A percentile compares a stretch with the other conserved stretches of the same genome.
Evolutionary conservation across 1,140 invertebrate genomes (phyloP).

Genomic region (Acyrthosiphon pisum): DNA sequence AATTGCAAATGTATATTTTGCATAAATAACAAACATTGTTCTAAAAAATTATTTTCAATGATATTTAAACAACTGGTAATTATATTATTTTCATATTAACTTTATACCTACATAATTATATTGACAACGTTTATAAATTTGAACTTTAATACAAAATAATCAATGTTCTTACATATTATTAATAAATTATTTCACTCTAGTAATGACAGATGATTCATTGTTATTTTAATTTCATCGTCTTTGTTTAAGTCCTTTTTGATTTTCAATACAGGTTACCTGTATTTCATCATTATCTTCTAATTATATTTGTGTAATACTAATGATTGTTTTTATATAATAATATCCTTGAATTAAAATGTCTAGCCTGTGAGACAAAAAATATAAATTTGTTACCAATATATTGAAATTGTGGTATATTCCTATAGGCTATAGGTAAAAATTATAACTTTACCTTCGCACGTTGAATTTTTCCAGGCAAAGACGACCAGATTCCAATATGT

Average conservation of each 20-base stretch:
- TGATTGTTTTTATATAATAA: neutral
- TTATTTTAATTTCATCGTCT: neutral
- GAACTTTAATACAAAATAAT: neutral
- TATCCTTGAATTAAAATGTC: neutral
- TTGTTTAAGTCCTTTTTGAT: neutral
- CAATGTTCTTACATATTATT: neutral
- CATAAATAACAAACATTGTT: neutral
- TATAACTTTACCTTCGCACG: constrained; percentile 80
- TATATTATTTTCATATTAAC: too few relatives aligned
- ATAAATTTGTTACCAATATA: neutral
- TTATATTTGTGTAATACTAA: neutral
- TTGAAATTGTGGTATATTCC: neutral
- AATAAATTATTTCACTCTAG: neutral
- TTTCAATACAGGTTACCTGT: neutral
- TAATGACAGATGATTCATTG: neutral
- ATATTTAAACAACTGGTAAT: neutral
- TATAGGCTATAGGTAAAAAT: too few relatives aligned
- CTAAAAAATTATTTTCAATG: neutral
- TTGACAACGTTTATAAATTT: neutral
- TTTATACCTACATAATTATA: neutral
- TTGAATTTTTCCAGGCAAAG: constrained; percentile 95
- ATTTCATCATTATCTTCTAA: neutral
- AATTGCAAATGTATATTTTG: neutral
- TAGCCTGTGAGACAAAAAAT: neutral
- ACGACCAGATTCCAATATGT: constrained; percentile 94